Evolutionary conservation across 1,140 invertebrate species (phyloP).

Genomic region (Monomorium pharaonis): DNA sequence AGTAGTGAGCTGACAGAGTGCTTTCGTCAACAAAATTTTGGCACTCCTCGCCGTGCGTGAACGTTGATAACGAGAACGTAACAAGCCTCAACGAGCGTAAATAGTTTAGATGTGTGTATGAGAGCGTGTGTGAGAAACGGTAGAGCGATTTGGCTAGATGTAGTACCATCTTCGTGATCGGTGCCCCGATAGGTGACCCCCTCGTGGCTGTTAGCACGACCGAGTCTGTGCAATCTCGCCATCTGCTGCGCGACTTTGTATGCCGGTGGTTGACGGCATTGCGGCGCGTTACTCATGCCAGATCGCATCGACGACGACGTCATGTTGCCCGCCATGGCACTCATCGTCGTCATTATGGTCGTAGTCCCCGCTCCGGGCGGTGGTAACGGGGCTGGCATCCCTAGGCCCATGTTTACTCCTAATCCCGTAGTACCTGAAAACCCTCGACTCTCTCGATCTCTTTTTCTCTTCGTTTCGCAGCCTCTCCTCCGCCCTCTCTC

Average conservation of each 20-base stretch:
- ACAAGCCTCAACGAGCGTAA: conserved; percentile 42
- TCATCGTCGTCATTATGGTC: conserved; percentile 69
- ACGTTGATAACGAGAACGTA: conserved; percentile 20
- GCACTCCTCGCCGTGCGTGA: conserved; percentile 28
- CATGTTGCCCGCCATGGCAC: conserved; percentile 58
- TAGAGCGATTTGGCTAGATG: conserved; percentile 80
- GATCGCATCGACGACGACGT: conserved; percentile 72
- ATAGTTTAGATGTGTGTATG: conserved; percentile 11
- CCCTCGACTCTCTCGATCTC: conserved; percentile 82
- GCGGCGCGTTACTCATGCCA: conserved; percentile 70
- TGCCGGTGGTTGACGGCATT: conserved; percentile 88
- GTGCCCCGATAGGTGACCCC: conserved; percentile 89
- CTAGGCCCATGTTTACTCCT: conserved; percentile 77
- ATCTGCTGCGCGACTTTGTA: conserved; percentile 93
- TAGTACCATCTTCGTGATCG: conserved; percentile 90
- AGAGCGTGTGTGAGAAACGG: conserved; percentile 27
- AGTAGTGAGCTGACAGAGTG: not conserved
- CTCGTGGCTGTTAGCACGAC: conserved; percentile 94
- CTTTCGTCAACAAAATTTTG: conserved; percentile 9
- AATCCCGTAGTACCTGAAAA: conserved; percentile 83
- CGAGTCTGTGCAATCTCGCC: conserved; percentile 90
- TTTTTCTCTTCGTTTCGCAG: conserved; percentile 63
- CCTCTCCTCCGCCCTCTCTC: not conserved
- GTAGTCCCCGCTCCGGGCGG: conserved; percentile 72
- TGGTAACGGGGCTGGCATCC: conserved; percentile 79